Evolutionary conservation across 2,888 invertebrate species (phyloP).

Genomic region (Cataglyphis livida): DNA sequence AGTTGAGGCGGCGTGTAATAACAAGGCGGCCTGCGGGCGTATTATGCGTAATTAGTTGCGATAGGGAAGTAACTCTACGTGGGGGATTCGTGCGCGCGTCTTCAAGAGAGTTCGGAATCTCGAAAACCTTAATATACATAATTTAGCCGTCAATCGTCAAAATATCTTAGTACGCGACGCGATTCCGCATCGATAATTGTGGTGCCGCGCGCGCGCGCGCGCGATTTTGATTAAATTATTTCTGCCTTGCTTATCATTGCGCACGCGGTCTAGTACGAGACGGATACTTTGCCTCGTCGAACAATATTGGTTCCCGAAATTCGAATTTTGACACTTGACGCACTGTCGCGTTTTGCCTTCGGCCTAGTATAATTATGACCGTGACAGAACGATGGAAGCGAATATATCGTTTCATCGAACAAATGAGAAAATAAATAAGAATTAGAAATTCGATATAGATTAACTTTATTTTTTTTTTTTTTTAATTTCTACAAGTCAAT

Average conservation of each 20-base stretch:
- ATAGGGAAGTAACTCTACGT: slow-evolving; percentile 17
- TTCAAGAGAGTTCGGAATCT: slow-evolving; percentile 24
- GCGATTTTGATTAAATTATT: slow-evolving; percentile 33
- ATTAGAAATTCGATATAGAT: background rate
- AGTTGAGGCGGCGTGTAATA: slow-evolving; percentile 55
- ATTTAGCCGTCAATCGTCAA: background rate
- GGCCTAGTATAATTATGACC: background rate
- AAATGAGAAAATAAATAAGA: background rate
- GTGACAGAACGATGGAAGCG: background rate
- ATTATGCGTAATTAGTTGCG: slow-evolving; percentile 49
- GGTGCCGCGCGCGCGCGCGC: no score
- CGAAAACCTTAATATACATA: background rate
- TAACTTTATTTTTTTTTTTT: background rate
- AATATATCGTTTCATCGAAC: background rate
- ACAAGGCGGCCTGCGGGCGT: slow-evolving; percentile 40
- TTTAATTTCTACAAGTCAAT: background rate
- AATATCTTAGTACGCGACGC: slow-evolving; percentile 2
- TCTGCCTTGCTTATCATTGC: slow-evolving; percentile 39
- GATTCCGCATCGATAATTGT: background rate
- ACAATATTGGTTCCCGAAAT: background rate
- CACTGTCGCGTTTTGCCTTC: background rate
- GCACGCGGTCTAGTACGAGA: slow-evolving; percentile 16
- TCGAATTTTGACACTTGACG: background rate
- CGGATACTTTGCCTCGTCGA: background rate
- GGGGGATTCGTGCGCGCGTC: slow-evolving; percentile 10